Evolutionary conservation across 2,113 vertebrate genomes (phyloP).

Genomic region (Protobothrops flavoviridis): DNA sequence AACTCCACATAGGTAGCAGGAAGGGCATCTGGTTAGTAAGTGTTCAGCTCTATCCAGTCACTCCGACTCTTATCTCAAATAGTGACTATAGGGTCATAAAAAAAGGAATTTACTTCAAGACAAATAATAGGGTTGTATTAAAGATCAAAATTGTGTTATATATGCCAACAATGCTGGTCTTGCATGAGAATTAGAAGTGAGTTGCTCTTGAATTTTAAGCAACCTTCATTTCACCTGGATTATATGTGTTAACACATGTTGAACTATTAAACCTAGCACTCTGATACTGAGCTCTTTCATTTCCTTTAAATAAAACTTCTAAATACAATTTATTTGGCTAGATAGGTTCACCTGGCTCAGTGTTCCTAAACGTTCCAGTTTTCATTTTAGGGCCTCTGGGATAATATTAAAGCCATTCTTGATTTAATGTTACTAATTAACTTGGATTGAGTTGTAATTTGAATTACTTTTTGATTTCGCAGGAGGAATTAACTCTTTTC

Average conservation of each 20-base stretch:
- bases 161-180: slow-evolving; percentile 29
- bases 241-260: background rate
- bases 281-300: background rate
- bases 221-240: background rate
- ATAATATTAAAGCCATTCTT: slow-evolving; percentile 61
- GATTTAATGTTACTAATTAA: slow-evolving; percentile 70
- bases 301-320: background rate
- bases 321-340: background rate
- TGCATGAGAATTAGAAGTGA: background rate
- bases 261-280: background rate
- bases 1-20: background rate
- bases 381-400: slow-evolving; percentile 52
- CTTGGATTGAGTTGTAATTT: slow-evolving; percentile 70
- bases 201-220: background rate
- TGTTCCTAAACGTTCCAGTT: slow-evolving; percentile 41
- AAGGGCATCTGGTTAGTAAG: background rate
- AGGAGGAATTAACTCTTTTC: slow-evolving; percentile 62
- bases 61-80: background rate
- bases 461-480: slow-evolving; percentile 69
- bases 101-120: slow-evolving; percentile 34
- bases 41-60: background rate
- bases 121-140: slow-evolving; percentile 60
- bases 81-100: background rate
- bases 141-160: slow-evolving; percentile 54
- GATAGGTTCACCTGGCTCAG: slow-evolving; percentile 27